A percentile compares a stretch with the other conserved stretches of the same genome.
Evolutionary conservation across 2,113 vertebrate species (phyloP).

Genomic region (Phrynocephalus versicolor): DNA sequence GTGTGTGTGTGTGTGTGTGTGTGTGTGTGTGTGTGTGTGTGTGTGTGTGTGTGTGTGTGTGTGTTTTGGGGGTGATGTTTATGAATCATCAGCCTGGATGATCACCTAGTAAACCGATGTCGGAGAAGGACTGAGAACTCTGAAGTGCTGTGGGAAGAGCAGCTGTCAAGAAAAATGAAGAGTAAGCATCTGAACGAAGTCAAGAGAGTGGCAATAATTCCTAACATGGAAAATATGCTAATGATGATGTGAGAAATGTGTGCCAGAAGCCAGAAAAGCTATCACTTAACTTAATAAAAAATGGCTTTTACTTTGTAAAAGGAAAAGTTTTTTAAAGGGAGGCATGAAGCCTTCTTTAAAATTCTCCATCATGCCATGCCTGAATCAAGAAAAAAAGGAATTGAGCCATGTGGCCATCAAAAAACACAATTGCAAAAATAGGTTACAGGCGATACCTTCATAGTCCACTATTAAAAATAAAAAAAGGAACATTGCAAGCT

Average conservation of each 20-base stretch:
- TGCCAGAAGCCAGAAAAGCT: neutral
- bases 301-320: neutral
- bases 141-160: neutral
- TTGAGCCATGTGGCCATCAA: no score
- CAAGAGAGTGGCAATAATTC: neutral
- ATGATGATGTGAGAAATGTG: neutral
- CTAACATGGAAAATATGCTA: neutral
- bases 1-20: neutral
- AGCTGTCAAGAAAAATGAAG: neutral
- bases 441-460: no score
- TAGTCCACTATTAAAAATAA: no score
- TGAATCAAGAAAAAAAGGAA: no score
- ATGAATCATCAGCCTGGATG: neutral
- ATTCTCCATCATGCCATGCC: neutral
- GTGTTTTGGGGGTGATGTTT: neutral
- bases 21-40: neutral
- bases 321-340: neutral
- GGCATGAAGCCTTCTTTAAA: constrained; percentile 30
- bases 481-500: no score
- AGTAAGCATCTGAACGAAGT: neutral
- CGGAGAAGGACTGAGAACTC: neutral
- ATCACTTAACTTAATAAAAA: neutral
- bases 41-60: neutral
- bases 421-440: no score
- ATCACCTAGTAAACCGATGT: neutral